Percentiles rank a stretch among this genome's conserved stretches.
Conservation (phyloP, 2,888 invertebrate species). For the Empis livida region DNA sequence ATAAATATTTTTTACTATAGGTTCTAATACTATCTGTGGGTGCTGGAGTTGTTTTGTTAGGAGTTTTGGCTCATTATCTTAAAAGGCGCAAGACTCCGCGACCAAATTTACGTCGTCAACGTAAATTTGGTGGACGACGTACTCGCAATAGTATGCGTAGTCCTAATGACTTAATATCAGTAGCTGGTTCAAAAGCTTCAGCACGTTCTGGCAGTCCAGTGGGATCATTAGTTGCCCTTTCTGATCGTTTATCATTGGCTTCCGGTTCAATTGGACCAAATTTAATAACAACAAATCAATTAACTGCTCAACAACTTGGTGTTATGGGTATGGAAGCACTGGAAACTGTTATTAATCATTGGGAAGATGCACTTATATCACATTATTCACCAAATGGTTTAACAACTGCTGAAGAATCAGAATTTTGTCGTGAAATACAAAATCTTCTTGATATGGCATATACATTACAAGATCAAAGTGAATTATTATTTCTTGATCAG, state of each 20-base stretch:
- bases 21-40: conserved; percentile 37
- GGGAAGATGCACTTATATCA: conserved; percentile 86
- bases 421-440: conserved; percentile 71
- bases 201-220: conserved; percentile 45
- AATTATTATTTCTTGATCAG: conserved; percentile 77
- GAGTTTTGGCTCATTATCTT: conserved; percentile 67
- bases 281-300: conserved; percentile 41
- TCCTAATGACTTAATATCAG: conserved; percentile 56
- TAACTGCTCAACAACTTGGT: conserved; percentile 78
- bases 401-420: conserved; percentile 72
- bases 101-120: conserved; percentile 43
- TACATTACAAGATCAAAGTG: conserved; percentile 73
- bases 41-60: conserved; percentile 66
- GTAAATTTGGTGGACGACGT: conserved; percentile 44
- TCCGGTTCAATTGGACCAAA: conserved; percentile 51
- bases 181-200: conserved; percentile 52
- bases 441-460: conserved; percentile 72
- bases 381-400: conserved; percentile 48
- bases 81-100: conserved; percentile 55
- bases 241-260: conserved; percentile 54
- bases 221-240: conserved; percentile 43
- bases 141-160: conserved; percentile 47
- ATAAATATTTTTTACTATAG: conserved; percentile 20
- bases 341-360: conserved; percentile 81
- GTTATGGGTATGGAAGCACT: conserved; percentile 90